These are phyloP conservation scores for Intellagama lesueurii DNA, from an alignment of 2,797 vertebrate genomes.

Conservation along the genomic window DNA sequence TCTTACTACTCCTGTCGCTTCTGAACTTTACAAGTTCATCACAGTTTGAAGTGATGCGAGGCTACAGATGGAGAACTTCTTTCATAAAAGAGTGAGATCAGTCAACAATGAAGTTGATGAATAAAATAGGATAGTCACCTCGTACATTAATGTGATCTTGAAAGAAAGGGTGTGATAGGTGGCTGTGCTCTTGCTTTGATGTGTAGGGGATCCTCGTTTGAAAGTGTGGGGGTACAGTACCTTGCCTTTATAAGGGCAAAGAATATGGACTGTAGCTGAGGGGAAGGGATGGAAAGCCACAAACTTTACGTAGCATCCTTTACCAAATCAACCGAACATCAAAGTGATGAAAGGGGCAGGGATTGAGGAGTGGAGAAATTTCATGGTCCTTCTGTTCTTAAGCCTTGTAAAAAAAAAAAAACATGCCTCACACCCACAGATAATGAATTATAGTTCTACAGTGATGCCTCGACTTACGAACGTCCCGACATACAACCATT, in stretches of 20 bases:
- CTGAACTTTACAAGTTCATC: background rate
- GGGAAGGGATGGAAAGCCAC: background rate
- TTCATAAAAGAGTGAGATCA: slow-evolving; percentile 10
- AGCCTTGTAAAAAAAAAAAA: background rate
- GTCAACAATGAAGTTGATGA: slow-evolving; percentile 15
- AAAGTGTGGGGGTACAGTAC: background rate
- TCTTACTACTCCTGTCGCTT: background rate
- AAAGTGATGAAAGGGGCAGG: background rate
- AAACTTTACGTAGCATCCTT: background rate
- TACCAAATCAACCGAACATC: background rate
- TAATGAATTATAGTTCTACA: background rate
- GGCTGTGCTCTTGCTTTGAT: background rate
- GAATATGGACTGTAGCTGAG: background rate
- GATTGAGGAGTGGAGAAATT: background rate
- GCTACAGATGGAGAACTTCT: background rate
- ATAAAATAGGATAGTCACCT: background rate
- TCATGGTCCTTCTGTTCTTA: background rate
- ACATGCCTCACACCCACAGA: background rate
- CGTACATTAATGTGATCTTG: background rate
- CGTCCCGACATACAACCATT: no score
- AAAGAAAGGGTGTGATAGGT: background rate
- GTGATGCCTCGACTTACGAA: no score
- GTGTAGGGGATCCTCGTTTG: background rate
- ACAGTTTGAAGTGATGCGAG: background rate
- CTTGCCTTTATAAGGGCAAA: background rate